Evolutionary conservation across 2,888 invertebrate species (phyloP), one percentile per base, ranked within the genome.

Genomic region (Catocala sponsa): DNA sequence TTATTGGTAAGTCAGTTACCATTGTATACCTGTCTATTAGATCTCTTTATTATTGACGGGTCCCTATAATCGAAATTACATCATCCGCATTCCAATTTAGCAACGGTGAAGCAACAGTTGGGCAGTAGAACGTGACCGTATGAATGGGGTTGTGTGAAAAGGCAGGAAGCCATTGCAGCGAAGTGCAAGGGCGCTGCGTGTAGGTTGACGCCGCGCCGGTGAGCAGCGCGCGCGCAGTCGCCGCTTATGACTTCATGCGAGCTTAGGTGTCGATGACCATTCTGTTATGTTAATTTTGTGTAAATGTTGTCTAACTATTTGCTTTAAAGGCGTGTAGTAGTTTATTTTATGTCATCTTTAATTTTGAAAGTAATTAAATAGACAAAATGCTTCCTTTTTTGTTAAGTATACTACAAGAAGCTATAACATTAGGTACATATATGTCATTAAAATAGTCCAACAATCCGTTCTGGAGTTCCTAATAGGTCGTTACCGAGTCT

Each of bases 81-180:
- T 80, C 74, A 78, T 65, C 55, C 59, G 63, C 75, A 78, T 73
- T 76, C 76, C 74, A 80, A 80, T 83, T 83, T 79, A 78, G 81
- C 78, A 77, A 78, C 82, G 72, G 72, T 72, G 67, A 65, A 63
- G 73, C 73, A 80, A 81, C 82, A 80, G 82, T 81, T 84, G 83
- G 76, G 71, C 85, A 85, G 72, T 80, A 75, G 86, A 74, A 81
- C 89, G 87, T 89, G 89, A 87, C 88, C 68, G 71, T 65, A 77
- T 89, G 84, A 89, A 90, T 90, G 81, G 84, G 88, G 87, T 83
- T 78, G 79, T 73, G 71, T 88, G 82, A 88, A 90, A 84, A 80
- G 84, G 72, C 90, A 89, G 90, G 90, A 90, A 90, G 84, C 77
- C 74, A 68, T 79, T 68, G 64, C 74, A 70, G 66, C 72, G 81